phyloP scores from a whole-genome alignment of 2,888 invertebrate species.

The Brachycybe producta region DNA sequence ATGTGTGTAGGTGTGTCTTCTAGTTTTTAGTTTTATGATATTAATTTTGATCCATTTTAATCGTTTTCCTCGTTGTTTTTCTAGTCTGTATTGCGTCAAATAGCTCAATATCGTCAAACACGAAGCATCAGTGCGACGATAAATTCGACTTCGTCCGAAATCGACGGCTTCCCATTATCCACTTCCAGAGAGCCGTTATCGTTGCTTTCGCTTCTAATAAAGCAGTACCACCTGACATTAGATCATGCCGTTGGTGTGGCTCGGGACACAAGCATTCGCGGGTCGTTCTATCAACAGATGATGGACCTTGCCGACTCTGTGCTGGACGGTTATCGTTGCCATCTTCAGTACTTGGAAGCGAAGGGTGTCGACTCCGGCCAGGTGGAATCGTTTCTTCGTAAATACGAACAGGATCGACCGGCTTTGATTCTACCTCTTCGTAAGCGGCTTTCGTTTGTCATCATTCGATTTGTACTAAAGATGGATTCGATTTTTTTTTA shows the following conservation, averaged over 20 bases:
- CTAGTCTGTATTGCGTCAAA: too few species aligned
- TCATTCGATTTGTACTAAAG: background rate
- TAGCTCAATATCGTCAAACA: too few species aligned
- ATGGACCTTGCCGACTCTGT: constrained; percentile 56
- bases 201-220: too few species aligned
- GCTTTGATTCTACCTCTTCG: constrained; percentile 32
- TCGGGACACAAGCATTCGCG: constrained; percentile 43
- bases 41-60: too few species aligned
- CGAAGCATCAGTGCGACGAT: too few species aligned
- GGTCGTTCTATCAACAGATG: constrained; percentile 52
- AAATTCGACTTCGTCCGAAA: too few species aligned
- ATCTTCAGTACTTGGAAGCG: constrained; percentile 42
- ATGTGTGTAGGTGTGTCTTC: too few species aligned
- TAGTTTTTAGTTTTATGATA: too few species aligned
- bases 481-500: constrained; percentile 31
- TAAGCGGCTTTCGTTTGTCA: constrained; percentile 24
- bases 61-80: too few species aligned
- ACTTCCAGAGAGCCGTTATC: too few species aligned
- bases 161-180: too few species aligned
- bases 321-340: constrained; percentile 55
- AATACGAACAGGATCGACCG: constrained; percentile 52
- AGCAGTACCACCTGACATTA: constrained; percentile 29
- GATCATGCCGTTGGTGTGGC: constrained; percentile 36
- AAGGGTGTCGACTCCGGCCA: constrained; percentile 10
- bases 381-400: constrained; percentile 38